Percentiles rank a stretch among this genome's conserved stretches.
Conservation (phyloP, 1,140 invertebrate genomes). For the Protaetia brevitarsis region DNA sequence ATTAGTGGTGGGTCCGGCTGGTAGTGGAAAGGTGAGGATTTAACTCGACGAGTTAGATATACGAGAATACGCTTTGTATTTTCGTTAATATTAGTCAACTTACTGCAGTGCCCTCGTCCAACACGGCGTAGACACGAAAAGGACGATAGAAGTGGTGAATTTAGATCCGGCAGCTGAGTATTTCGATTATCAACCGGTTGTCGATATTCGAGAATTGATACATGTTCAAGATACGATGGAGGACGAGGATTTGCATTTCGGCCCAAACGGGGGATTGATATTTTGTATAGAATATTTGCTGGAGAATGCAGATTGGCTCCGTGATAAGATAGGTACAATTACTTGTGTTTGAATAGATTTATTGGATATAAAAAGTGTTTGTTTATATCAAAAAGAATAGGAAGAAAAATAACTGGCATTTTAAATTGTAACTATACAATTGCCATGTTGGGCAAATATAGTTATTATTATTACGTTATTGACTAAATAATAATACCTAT, state of each 20-base stretch:
- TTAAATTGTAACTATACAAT: no score
- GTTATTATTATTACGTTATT: no score
- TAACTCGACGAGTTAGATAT: not conserved
- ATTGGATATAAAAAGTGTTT: no score
- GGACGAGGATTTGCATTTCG: slow-evolving; percentile 90
- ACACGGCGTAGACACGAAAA: slow-evolving; percentile 72
- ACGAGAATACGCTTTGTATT: not conserved
- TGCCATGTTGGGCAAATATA: no score
- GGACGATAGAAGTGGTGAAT: slow-evolving; percentile 86
- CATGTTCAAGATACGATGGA: slow-evolving; percentile 96
- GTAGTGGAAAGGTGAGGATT: slow-evolving; percentile 84
- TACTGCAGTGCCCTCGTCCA: slow-evolving; percentile 89
- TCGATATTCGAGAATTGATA: slow-evolving; percentile 92
- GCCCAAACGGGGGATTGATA: slow-evolving; percentile 95
- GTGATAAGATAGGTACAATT: slow-evolving; percentile 64
- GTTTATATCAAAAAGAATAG: no score
- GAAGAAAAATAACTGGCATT: no score
- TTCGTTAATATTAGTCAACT: slow-evolving; percentile 69
- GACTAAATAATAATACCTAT: no score
- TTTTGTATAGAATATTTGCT: slow-evolving; percentile 96
- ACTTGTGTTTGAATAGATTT: no score
- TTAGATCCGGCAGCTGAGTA: slow-evolving; percentile 96
- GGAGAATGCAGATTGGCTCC: slow-evolving; percentile 88
- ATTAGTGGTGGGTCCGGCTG: slow-evolving; percentile 91
- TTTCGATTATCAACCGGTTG: slow-evolving; percentile 86